These are phyloP conservation scores for Pangasius larnaudii DNA, from an alignment of 2,797 vertebrate genomes.

Conservation along the genomic window DNA sequence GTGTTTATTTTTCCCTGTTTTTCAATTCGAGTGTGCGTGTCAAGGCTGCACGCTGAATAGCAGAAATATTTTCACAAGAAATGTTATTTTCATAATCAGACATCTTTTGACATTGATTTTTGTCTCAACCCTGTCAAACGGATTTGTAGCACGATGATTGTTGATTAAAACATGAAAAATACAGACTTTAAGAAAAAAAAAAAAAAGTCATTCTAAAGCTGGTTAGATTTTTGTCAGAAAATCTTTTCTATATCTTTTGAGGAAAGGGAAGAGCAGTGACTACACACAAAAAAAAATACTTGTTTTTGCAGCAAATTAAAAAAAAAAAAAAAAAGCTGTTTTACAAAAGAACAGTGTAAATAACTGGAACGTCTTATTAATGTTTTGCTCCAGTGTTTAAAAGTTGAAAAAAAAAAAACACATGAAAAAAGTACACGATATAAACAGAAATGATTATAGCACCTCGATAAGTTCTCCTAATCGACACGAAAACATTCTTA, in stretches of 20 bases:
- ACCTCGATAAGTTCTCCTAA: background rate
- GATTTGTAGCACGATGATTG: background rate
- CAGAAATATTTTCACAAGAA: background rate
- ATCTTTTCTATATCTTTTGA: background rate
- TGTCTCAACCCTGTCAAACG: background rate
- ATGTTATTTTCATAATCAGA: background rate
- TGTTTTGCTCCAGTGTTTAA: background rate
- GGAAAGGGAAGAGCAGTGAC: background rate
- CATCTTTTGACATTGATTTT: background rate
- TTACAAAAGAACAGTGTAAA: background rate
- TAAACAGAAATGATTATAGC: background rate
- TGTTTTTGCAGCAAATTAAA: background rate
- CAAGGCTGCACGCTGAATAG: background rate
- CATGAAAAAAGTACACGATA: background rate
- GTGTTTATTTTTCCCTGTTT: background rate
- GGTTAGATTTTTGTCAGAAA: background rate
- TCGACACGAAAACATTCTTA: background rate
- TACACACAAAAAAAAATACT: background rate
- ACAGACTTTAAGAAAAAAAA: background rate
- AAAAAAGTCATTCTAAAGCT: background rate
- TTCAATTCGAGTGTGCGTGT: background rate
- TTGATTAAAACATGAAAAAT: background rate
- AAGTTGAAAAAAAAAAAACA: background rate
- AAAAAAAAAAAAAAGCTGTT: background rate
- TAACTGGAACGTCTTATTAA: background rate